Evolutionary conservation across 1,140 invertebrate species (phyloP).

Genomic region (Drosophila simulans): DNA sequence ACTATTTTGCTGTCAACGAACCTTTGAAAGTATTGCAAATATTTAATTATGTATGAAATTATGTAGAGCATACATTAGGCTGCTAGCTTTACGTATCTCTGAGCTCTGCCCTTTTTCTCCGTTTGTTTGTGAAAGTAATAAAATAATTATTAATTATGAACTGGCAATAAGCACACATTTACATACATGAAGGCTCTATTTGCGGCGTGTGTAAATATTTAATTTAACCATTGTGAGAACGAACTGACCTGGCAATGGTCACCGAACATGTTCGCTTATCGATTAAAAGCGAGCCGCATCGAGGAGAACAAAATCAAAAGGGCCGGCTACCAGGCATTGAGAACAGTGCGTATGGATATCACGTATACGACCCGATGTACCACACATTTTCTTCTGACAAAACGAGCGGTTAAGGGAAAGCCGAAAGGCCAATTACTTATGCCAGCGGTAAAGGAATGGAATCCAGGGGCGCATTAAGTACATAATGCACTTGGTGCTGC

Average conservation of each 20-base stretch:
- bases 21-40: no score
- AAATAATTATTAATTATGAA: slow-evolving; percentile 61
- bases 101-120: background rate
- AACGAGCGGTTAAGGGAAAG: background rate
- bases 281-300: slow-evolving; percentile 4
- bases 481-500: slow-evolving; percentile 30
- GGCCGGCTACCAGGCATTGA: no score
- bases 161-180: slow-evolving; percentile 27
- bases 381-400: background rate
- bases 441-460: slow-evolving; percentile 6
- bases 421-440: slow-evolving; percentile 24
- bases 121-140: slow-evolving; percentile 38
- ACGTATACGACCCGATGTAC: slow-evolving; percentile 1
- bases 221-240: slow-evolving; percentile 32
- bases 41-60: no score
- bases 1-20: no score
- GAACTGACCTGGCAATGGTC: slow-evolving; percentile 36
- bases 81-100: background rate
- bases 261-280: slow-evolving; percentile 29
- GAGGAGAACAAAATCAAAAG: background rate
- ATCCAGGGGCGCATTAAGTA: slow-evolving; percentile 21
- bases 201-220: slow-evolving; percentile 52
- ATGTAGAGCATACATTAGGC: no score
- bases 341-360: background rate
- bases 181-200: slow-evolving; percentile 6